Conservation (phyloP, 2,797 vertebrate species). For the Coreius guichenoti region DNA sequence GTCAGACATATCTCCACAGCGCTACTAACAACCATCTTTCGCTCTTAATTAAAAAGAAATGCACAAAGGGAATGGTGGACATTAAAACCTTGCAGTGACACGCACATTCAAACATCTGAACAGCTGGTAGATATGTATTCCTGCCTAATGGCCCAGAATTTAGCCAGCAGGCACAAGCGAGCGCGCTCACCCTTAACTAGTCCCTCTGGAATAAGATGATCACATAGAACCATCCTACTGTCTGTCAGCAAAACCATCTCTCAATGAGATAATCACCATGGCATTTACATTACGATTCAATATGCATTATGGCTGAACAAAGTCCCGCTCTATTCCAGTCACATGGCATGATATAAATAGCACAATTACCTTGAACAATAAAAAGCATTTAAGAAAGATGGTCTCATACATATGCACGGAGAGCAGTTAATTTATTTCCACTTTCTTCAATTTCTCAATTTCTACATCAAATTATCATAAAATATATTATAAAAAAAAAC, state of each 20-base stretch:
- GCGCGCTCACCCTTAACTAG: constrained; percentile 53
- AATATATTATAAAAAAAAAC: background rate
- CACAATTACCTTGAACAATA: constrained; percentile 31
- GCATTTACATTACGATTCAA: constrained; percentile 56
- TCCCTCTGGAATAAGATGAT: constrained; percentile 58
- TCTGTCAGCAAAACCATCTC: constrained; percentile 56
- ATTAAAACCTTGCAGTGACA: constrained; percentile 59
- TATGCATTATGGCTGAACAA: constrained; percentile 43
- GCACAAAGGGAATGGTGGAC: constrained; percentile 55
- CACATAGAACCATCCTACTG: constrained; percentile 50
- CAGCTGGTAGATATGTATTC: constrained; percentile 64
- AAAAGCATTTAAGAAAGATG: background rate
- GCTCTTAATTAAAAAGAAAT: constrained; percentile 63
- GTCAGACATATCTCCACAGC: constrained; percentile 52
- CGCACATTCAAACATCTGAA: constrained; percentile 59
- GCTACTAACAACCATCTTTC: constrained; percentile 53
- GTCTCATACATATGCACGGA: constrained; percentile 29
- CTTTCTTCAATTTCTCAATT: background rate
- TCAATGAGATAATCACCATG: constrained; percentile 52
- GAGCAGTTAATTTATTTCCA: background rate
- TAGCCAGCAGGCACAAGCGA: constrained; percentile 54
- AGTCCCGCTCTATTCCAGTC: constrained; percentile 27
- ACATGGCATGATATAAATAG: constrained; percentile 37
- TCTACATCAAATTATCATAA: background rate
- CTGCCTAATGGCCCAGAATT: constrained; percentile 64